These are phyloP conservation scores for Spea hammondii DNA, from an alignment of 2,797 vertebrate species.

Conservation along the genomic window DNA sequence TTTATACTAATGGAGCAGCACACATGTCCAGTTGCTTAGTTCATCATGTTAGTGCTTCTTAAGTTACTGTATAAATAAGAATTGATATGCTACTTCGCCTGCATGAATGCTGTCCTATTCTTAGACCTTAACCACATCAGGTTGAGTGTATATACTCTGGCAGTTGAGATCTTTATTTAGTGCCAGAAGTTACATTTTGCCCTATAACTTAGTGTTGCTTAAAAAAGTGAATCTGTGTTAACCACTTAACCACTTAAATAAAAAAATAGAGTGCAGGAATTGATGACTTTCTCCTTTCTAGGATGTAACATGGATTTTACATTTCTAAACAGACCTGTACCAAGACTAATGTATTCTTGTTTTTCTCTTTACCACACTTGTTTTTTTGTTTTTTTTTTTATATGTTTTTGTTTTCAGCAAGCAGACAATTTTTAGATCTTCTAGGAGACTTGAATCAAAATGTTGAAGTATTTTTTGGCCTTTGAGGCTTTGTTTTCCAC, in stretches of 20 bases:
- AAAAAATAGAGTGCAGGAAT: too few relatives aligned
- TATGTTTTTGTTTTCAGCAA: constrained; percentile 70
- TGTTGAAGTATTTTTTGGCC: constrained; percentile 36
- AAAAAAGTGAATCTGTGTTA: neutral
- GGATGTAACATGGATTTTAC: too few relatives aligned
- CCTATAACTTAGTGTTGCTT: neutral
- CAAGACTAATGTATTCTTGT: constrained; percentile 10
- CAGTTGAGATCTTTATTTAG: neutral
- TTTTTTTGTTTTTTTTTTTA: constrained; percentile 53
- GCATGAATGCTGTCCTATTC: constrained; percentile 12
- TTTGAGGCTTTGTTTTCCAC: constrained; percentile 72
- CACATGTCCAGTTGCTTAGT: neutral
- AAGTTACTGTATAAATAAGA: constrained; percentile 19
- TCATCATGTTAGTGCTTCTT: neutral
- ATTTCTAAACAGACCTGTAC: too few relatives aligned
- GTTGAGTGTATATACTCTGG: neutral
- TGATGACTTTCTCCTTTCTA: too few relatives aligned
- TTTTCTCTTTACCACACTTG: constrained; percentile 62
- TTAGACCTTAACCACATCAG: neutral
- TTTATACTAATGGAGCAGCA: neutral
- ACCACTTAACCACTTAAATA: too few relatives aligned
- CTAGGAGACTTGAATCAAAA: constrained; percentile 75
- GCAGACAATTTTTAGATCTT: constrained; percentile 75
- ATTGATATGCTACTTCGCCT: neutral
- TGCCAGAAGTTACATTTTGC: neutral